Conservation (phyloP, 2,113 vertebrate species). For the Tragelaphus imberbis region DNA sequence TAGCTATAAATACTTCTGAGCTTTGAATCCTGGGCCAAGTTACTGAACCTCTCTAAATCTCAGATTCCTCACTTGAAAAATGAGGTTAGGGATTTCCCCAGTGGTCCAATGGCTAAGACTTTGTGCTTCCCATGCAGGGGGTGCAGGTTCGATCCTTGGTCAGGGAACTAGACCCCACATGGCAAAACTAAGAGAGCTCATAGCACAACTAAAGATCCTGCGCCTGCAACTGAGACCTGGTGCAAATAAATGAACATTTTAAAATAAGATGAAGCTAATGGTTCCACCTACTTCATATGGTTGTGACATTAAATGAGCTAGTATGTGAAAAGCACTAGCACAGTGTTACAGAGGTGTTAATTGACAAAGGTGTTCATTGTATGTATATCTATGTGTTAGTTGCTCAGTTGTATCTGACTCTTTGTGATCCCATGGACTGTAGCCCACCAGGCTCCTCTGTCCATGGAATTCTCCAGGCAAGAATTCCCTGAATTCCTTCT, state of each 20-base stretch:
- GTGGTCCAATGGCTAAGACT: not conserved
- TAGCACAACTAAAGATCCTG: not conserved
- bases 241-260: not conserved
- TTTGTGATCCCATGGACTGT: not conserved
- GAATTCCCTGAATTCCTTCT: not conserved
- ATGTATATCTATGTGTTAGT: not conserved
- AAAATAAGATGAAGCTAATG: not conserved
- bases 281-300: not conserved
- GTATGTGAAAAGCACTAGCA: not conserved
- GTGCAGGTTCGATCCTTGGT: not conserved
- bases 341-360: not conserved
- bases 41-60: not conserved
- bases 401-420: not conserved
- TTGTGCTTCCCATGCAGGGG: not conserved
- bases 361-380: not conserved
- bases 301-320: not conserved
- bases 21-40: not conserved
- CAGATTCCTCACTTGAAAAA: not conserved
- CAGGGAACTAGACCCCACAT: not conserved
- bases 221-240: not conserved
- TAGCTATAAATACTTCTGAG: not conserved
- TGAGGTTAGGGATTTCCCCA: not conserved
- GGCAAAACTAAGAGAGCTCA: not conserved
- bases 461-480: not conserved
- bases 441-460: not conserved